These are phyloP conservation scores for Pyrgus malvae DNA, from an alignment of 2,888 invertebrate species.

Conservation along the genomic window DNA sequence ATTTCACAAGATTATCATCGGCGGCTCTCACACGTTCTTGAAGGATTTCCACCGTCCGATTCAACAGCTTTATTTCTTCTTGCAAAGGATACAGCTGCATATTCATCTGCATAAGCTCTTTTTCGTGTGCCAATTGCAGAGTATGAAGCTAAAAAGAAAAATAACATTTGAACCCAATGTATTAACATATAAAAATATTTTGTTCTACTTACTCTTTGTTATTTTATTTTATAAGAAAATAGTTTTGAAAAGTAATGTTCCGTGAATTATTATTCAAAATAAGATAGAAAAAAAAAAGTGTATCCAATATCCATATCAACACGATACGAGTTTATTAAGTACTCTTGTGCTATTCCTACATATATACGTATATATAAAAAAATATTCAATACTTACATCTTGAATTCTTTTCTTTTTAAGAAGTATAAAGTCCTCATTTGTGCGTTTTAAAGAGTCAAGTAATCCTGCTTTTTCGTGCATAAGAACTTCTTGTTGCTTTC, in stretches of 20 bases:
- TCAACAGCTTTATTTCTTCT: conserved; percentile 82
- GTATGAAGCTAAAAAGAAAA: conserved; percentile 84
- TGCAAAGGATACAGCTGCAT: conserved; percentile 81
- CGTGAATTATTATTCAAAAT: too few species aligned
- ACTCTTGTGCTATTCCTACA: too few species aligned
- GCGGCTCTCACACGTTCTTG: conserved; percentile 61
- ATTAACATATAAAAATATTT: too few species aligned
- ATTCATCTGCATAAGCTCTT: conserved; percentile 86
- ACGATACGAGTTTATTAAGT: too few species aligned
- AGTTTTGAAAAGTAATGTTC: too few species aligned
- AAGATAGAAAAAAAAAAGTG: background rate
- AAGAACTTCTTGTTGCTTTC: conserved; percentile 72
- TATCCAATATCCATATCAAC: too few species aligned
- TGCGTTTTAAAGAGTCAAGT: conserved; percentile 85
- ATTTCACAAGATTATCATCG: conserved; percentile 62
- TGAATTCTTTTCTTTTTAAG: conserved; percentile 90
- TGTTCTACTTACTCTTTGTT: too few species aligned
- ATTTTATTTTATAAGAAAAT: too few species aligned
- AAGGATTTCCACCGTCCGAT: conserved; percentile 78
- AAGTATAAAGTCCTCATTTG: conserved; percentile 88
- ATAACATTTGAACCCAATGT: background rate
- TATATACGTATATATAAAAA: too few species aligned
- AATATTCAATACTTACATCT: conserved; percentile 81
- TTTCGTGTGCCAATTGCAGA: conserved; percentile 87
- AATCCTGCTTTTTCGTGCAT: conserved; percentile 79